Evolutionary conservation across 2,888 invertebrate species (phyloP).

Genomic region (Ophion ventricosus): DNA sequence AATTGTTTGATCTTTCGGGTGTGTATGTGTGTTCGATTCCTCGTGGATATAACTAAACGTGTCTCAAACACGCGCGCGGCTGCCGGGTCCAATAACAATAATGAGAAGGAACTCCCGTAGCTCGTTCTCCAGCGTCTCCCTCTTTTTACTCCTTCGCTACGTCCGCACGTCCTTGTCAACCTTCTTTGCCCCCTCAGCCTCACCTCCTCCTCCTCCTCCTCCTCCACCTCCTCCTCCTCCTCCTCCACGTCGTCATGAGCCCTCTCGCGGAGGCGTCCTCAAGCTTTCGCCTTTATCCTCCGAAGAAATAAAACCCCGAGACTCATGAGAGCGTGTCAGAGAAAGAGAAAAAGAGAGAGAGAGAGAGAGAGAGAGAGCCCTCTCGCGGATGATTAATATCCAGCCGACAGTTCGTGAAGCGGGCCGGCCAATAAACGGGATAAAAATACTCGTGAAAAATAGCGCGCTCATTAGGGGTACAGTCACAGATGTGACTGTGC

Average conservation of each 20-base stretch:
- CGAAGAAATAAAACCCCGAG: constrained; percentile 80
- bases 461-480: constrained; percentile 83
- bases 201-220: constrained; percentile 21
- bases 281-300: constrained; percentile 75
- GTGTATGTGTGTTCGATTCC: neutral
- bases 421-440: constrained; percentile 83
- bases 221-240: constrained; percentile 37
- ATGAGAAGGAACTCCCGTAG: constrained; percentile 60
- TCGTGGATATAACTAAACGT: neutral
- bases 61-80: constrained; percentile 20
- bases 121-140: constrained; percentile 48
- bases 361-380: constrained; percentile 16
- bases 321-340: constrained; percentile 74
- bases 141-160: constrained; percentile 46
- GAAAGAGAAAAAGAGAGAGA: constrained; percentile 1
- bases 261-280: constrained; percentile 61
- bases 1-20: constrained; percentile 1
- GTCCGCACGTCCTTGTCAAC: constrained; percentile 51
- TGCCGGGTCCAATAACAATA: constrained; percentile 67
- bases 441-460: constrained; percentile 84
- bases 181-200: constrained; percentile 40
- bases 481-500: constrained; percentile 82
- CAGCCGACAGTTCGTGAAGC: constrained; percentile 83
- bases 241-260: constrained; percentile 32
- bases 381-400: constrained; percentile 82